Base-by-base conservation (phyloP, 2,113 vertebrate genomes). In the Maylandia zebra region DNA sequence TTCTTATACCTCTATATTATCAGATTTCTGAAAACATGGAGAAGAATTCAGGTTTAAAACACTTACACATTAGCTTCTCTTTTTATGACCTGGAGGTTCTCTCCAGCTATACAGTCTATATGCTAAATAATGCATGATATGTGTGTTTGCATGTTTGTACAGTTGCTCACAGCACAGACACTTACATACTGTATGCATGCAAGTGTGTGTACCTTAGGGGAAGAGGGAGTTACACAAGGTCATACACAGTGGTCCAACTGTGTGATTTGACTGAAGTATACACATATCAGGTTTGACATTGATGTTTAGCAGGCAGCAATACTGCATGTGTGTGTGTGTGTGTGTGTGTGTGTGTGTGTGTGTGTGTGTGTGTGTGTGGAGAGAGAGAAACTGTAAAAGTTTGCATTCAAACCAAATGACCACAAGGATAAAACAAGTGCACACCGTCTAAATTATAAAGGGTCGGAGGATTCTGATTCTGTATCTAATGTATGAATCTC, bases 191-290 rank as follows among this genome's bases (percentile, higher is more conserved):
- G 57, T 27, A 52, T 59, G 69, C 76, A 41, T 17, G 83, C 50
- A 55, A 57, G 8, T 74, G 71, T 81, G 24, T 57, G 41, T 52
- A 53, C 81, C 45, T 50, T 71, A 4, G 43, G 19, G 48, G 50
- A 71, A 64, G 32, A 74, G 32, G 61, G 80, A 86, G 78, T 45
- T 83, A 50, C 76, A 78, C 85, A 82, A 88, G 85, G 89, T 92
- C 89, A 74, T 84, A 81, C 89, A 80, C 83, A 88, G 84, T 32
- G 83, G 86, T 83, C 86, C 88, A 89, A 85, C 89, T 91, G 89
- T 91, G 86, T 76, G 88, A 86, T 88, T 81, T 71, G 81, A 88
- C 82, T 86, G 59, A 90, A 74, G 84, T 81, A 83, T 71, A 81
- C 84, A 13, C 64, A 50, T 36, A 53, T 85, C 16, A 6, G 82